A percentile compares a stretch with the other conserved stretches of the same genome.
Conservation (phyloP, 2,113 vertebrate genomes). For the Thalassarche chlororhynchos region DNA sequence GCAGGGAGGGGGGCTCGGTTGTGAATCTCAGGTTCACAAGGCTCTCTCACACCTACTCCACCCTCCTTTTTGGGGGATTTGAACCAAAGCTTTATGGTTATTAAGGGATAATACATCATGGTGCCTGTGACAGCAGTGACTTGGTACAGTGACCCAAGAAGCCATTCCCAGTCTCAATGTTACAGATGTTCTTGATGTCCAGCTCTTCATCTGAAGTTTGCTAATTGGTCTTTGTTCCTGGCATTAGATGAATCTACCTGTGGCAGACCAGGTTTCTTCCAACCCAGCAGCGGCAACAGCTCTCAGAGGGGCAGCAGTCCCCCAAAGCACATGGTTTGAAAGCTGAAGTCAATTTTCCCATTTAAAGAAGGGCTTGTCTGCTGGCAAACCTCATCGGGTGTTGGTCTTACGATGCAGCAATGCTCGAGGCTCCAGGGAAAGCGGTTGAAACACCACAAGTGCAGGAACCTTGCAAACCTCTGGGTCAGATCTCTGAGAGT, state of each 20-base stretch:
- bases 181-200: neutral
- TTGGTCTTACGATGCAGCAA: neutral
- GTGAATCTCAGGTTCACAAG: neutral
- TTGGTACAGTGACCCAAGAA: neutral
- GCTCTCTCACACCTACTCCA: rapidly evolving
- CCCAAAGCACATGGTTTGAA: neutral
- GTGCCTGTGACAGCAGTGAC: neutral
- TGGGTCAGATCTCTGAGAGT: neutral
- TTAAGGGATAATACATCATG: rapidly evolving
- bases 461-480: neutral
- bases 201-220: neutral
- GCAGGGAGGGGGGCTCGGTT: neutral
- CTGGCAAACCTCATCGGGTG: neutral
- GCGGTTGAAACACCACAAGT: neutral
- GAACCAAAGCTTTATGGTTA: neutral
- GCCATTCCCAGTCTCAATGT: neutral
- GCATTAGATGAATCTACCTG: neutral
- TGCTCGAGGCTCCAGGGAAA: neutral
- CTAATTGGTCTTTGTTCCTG: neutral
- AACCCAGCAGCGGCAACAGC: neutral
- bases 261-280: neutral
- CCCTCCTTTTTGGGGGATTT: neutral
- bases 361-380: neutral
- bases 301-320: neutral
- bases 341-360: neutral